Evolutionary conservation across 1,140 invertebrate genomes (phyloP).

Genomic region (Lepidurus packardi): DNA sequence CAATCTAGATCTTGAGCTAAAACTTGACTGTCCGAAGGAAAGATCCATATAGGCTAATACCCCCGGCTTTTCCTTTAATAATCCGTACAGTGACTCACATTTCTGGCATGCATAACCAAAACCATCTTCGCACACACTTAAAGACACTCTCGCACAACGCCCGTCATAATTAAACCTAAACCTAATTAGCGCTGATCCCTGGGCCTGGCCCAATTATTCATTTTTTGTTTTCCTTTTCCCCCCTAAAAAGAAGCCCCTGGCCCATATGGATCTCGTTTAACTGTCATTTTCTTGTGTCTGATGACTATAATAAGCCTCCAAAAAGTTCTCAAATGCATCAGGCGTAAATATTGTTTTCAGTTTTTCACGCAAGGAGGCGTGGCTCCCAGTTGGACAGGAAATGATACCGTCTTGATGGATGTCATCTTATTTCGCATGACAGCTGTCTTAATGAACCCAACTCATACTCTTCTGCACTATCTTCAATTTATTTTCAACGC

Average conservation of each 20-base stretch:
- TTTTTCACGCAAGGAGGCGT: background rate
- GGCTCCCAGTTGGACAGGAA: background rate
- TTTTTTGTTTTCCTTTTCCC: background rate
- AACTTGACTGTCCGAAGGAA: background rate
- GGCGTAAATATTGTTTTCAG: too few species aligned
- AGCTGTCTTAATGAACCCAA: conserved; percentile 6
- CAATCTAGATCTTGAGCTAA: background rate
- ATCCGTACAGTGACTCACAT: background rate
- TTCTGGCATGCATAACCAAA: background rate
- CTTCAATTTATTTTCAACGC: background rate
- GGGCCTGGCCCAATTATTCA: conserved; percentile 4
- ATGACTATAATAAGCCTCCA: background rate
- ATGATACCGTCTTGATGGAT: conserved; percentile 10
- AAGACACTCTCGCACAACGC: background rate
- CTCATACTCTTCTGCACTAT: background rate
- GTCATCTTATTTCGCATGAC: background rate
- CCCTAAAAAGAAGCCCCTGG: background rate
- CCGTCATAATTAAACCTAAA: background rate
- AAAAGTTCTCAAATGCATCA: background rate
- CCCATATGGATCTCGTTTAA: background rate
- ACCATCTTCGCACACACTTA: background rate
- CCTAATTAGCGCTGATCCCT: conserved; percentile 10
- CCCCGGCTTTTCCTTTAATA: background rate
- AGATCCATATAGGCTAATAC: background rate
- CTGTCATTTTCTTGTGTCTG: background rate